Evolutionary conservation across 2,113 vertebrate genomes (phyloP).

Genomic region (Equus przewalskii): DNA sequence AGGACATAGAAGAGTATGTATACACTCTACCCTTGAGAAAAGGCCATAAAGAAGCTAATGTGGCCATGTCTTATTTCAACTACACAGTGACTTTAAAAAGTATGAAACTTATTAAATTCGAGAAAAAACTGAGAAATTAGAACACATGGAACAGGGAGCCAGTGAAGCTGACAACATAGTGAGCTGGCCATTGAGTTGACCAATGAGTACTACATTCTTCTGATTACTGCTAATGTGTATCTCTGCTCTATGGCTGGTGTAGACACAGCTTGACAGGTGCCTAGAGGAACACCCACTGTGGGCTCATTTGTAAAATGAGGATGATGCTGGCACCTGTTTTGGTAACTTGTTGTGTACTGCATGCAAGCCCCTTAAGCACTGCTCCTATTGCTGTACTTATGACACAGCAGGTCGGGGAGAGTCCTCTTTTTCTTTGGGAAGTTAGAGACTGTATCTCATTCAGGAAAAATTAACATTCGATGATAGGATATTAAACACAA

Average conservation of each 20-base stretch:
- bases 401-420: not conserved
- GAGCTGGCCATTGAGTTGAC: not conserved
- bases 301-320: not conserved
- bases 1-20: not conserved
- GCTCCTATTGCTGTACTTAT: not conserved
- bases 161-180: not conserved
- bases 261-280: not conserved
- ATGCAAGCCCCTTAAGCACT: not conserved
- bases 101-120: not conserved
- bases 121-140: not conserved
- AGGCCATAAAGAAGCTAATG: not conserved
- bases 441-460: not conserved
- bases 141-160: not conserved
- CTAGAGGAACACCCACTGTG: not conserved
- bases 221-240: not conserved
- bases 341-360: not conserved
- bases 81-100: not conserved
- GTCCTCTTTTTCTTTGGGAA: not conserved
- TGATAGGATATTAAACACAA: not conserved
- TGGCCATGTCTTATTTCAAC: not conserved
- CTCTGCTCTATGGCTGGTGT: not conserved
- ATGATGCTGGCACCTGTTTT: not conserved
- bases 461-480: not conserved
- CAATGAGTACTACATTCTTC: not conserved
- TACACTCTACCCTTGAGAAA: not conserved